These are phyloP conservation scores for Calycopis cecrops DNA, from an alignment of 1,140 invertebrate genomes.

Conservation along the genomic window DNA sequence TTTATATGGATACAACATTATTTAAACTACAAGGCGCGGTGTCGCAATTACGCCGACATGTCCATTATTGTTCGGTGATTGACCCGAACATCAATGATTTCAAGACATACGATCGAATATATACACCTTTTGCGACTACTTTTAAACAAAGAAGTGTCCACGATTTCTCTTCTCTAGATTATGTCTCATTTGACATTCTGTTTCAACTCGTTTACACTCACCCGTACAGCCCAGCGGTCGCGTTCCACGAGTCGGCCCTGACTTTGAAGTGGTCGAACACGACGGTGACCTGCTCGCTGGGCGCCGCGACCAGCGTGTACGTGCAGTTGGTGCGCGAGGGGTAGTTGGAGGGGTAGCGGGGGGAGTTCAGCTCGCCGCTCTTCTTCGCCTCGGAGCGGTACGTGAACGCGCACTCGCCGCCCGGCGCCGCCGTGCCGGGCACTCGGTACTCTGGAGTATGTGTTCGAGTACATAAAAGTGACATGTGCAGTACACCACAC, in stretches of 20 bases:
- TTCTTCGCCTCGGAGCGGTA: slow-evolving; percentile 91
- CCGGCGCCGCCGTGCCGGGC: slow-evolving; percentile 93
- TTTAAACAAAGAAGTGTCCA: too few relatives aligned
- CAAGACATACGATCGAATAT: too few relatives aligned
- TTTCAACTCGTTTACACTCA: too few relatives aligned
- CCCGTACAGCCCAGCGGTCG: slow-evolving; percentile 78
- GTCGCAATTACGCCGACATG: too few relatives aligned
- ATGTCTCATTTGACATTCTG: too few relatives aligned
- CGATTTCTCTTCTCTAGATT: too few relatives aligned
- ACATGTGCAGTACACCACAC: too few relatives aligned
- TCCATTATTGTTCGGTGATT: too few relatives aligned
- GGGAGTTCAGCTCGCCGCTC: slow-evolving; percentile 95
- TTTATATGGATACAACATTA: too few relatives aligned
- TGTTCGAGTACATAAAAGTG: neutral
- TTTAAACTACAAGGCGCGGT: too few relatives aligned
- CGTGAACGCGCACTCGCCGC: slow-evolving; percentile 92
- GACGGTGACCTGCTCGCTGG: slow-evolving; percentile 93
- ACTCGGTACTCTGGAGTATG: slow-evolving; percentile 87
- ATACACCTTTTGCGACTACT: too few relatives aligned
- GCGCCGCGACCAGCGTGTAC: slow-evolving; percentile 89
- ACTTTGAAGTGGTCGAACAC: slow-evolving; percentile 96
- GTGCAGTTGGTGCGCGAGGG: slow-evolving; percentile 94
- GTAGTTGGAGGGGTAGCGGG: slow-evolving; percentile 96
- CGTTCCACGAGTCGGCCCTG: slow-evolving; percentile 75
- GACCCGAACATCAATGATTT: too few relatives aligned